Evolutionary conservation across 2,888 invertebrate genomes (phyloP).

Genomic region (Sarcophaga carnaria): DNA sequence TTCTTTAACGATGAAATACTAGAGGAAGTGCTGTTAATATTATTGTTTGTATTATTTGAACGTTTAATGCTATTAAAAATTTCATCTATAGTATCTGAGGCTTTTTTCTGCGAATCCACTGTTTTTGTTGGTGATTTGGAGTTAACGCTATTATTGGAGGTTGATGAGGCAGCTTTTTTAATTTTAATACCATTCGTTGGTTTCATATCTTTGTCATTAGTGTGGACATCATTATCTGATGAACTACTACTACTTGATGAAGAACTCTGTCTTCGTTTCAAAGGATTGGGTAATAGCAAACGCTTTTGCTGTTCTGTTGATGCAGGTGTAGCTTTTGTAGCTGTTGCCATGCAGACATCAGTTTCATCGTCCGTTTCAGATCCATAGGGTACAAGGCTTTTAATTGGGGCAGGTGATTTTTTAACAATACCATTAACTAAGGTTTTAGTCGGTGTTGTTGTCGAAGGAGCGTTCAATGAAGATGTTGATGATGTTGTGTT

Average conservation of each 20-base stretch:
- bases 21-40: conserved; percentile 16
- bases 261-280: conserved; percentile 74
- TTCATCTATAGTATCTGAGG: conserved; percentile 77
- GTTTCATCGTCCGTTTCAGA: conserved; percentile 83
- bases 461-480: conserved; percentile 52
- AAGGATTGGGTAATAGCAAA: conserved; percentile 66
- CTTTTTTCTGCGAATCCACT: conserved; percentile 71
- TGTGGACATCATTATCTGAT: conserved; percentile 70
- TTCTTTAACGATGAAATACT: conserved; percentile 67
- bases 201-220: conserved; percentile 56
- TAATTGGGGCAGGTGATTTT: conserved; percentile 70
- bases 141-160: conserved; percentile 31
- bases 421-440: conserved; percentile 70
- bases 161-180: conserved; percentile 63
- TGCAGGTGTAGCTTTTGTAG: conserved; percentile 40
- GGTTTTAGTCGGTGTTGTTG: conserved; percentile 55
- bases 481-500: conserved; percentile 38
- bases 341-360: conserved; percentile 49
- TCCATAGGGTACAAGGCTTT: conserved; percentile 84
- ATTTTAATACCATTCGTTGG: conserved; percentile 60
- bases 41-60: conserved; percentile 55
- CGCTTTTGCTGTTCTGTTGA: conserved; percentile 59
- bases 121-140: conserved; percentile 48
- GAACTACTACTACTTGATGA: conserved; percentile 68
- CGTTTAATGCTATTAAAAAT: conserved; percentile 74